Evolutionary conservation across 2,888 invertebrate genomes (phyloP).

Genomic region (Capitulum mitella): DNA sequence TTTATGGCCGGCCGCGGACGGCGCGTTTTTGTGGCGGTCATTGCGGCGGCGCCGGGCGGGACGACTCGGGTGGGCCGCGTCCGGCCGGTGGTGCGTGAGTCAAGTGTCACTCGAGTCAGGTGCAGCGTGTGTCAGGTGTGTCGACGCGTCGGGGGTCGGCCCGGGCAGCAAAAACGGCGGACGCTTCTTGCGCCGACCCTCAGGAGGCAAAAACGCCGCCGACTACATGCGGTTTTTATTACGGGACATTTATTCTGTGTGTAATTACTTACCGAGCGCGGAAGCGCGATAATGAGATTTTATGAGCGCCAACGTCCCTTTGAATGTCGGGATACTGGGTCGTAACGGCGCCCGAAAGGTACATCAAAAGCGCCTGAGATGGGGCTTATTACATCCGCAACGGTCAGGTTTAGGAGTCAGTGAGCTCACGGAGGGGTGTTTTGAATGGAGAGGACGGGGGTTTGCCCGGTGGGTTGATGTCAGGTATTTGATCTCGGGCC

Average conservation of each 20-base stretch:
- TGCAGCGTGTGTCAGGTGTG: neutral
- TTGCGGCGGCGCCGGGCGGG: neutral
- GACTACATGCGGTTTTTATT: neutral
- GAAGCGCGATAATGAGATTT: constrained; percentile 2
- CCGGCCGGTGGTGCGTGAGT: too few relatives aligned
- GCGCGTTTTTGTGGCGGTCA: neutral
- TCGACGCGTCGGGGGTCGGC: neutral
- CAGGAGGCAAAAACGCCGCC: neutral
- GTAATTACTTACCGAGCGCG: neutral
- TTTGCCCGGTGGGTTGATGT: too few relatives aligned
- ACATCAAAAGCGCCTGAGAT: neutral
- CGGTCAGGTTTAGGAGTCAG: neutral
- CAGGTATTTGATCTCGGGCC: too few relatives aligned
- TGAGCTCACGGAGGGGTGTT: neutral
- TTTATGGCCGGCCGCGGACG: neutral
- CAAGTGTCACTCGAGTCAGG: neutral
- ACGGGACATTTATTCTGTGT: neutral
- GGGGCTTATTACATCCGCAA: neutral
- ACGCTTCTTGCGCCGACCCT: neutral
- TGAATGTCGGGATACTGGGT: neutral
- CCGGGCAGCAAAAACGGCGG: neutral
- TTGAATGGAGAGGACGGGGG: too few relatives aligned
- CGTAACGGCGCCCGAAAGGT: neutral
- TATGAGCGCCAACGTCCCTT: neutral
- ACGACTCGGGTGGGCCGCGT: neutral